These are phyloP conservation scores for Poeciliopsis paucimaculata DNA, from an alignment of 2,797 vertebrate species.

Conservation along the genomic window DNA sequence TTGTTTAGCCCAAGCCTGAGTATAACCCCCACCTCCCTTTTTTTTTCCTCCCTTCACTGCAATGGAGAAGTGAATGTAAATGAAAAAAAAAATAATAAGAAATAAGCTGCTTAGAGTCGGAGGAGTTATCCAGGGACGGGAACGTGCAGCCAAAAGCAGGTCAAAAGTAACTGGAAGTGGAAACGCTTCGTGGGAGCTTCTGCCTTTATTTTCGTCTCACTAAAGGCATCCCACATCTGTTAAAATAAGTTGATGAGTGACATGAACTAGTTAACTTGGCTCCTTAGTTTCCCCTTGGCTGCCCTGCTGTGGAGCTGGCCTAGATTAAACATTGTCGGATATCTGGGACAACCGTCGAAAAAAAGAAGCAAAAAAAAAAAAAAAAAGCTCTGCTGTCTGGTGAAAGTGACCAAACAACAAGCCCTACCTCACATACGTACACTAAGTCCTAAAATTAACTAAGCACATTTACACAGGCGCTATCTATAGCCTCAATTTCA, in stretches of 20 bases:
- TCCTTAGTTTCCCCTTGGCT: conserved; percentile 71
- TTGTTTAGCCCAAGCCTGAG: conserved; percentile 68
- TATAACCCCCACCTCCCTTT: conserved; percentile 22
- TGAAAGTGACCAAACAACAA: conserved; percentile 51
- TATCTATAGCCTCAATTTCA: background rate
- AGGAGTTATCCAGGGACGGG: conserved; percentile 39
- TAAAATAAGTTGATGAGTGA: conserved; percentile 68
- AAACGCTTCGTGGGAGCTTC: conserved; percentile 30
- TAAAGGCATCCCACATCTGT: conserved; percentile 53
- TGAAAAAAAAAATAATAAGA: conserved; percentile 17
- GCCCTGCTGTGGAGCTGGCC: conserved; percentile 71
- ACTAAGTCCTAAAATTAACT: background rate
- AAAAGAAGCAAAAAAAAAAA: background rate
- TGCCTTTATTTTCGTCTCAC: conserved; percentile 20
- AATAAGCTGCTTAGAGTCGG: conserved; percentile 59
- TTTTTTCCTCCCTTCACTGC: conserved; percentile 23
- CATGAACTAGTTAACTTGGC: conserved; percentile 77
- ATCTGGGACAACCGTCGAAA: conserved; percentile 70
- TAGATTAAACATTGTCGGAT: conserved; percentile 68
- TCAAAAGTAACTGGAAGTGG: conserved; percentile 38
- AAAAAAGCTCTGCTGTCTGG: conserved; percentile 19
- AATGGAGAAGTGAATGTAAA: conserved; percentile 50
- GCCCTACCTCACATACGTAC: background rate
- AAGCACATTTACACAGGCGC: background rate
- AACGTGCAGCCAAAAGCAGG: conserved; percentile 51